A percentile compares a stretch with the other conserved stretches of the same genome.
Evolutionary conservation across 2,113 vertebrate genomes (phyloP).

Genomic region (Corythaeola cristata): DNA sequence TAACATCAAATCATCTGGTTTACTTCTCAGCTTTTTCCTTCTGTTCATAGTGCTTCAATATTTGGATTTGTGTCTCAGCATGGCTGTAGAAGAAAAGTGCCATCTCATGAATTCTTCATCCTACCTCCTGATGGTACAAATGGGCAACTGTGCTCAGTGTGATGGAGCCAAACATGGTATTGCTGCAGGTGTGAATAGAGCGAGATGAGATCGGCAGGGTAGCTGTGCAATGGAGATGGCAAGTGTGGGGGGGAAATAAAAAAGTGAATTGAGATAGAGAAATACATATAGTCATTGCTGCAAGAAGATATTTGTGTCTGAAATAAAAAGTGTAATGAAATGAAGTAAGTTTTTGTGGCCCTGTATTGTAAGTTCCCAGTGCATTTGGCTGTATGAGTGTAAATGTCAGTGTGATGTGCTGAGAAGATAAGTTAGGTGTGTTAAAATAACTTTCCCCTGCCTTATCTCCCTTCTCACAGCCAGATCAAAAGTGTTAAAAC

Average conservation of each 20-base stretch:
- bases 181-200: not conserved
- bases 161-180: not conserved
- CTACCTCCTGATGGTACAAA: not conserved
- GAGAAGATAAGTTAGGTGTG: not conserved
- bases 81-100: not conserved
- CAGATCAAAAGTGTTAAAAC: not conserved
- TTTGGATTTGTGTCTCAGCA: not conserved
- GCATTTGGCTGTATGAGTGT: not conserved
- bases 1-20: not conserved
- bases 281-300: not conserved
- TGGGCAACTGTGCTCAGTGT: not conserved
- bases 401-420: not conserved
- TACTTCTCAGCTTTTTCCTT: not conserved
- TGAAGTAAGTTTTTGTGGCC: not conserved
- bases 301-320: not conserved
- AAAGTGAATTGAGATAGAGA: not conserved
- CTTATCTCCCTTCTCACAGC: not conserved
- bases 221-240: not conserved
- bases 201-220: not conserved
- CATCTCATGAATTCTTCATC: not conserved
- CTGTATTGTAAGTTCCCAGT: accelerated
- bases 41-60: not conserved
- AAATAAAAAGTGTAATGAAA: not conserved
- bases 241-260: not conserved
- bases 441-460: not conserved